A percentile compares a stretch with the other conserved stretches of the same genome.
Evolutionary conservation across 2,113 vertebrate species (phyloP).

Genomic region (Camelus bactrianus): DNA sequence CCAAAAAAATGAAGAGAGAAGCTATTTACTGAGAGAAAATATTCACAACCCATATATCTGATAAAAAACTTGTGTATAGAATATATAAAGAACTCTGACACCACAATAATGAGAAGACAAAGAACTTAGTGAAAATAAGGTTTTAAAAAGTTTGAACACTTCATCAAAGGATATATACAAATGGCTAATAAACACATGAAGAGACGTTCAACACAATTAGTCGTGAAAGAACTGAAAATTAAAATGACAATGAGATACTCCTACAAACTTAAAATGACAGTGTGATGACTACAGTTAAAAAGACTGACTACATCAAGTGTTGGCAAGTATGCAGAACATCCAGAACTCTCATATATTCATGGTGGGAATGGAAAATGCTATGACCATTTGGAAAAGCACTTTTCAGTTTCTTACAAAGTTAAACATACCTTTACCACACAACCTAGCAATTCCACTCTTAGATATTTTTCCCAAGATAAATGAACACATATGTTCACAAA

Average conservation of each 20-base stretch:
- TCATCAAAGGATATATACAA: neutral
- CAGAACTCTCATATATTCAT: neutral
- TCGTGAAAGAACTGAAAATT: neutral
- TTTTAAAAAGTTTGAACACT: neutral
- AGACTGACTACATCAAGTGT: neutral
- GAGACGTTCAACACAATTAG: neutral
- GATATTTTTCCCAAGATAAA: constrained; percentile 3
- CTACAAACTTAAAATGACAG: neutral
- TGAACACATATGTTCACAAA: neutral
- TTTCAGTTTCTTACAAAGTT: neutral
- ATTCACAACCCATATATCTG: neutral
- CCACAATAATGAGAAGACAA: neutral
- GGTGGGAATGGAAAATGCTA: neutral
- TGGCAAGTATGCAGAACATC: neutral
- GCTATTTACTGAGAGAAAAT: neutral
- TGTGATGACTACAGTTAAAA: neutral
- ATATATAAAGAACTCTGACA: neutral
- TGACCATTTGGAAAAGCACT: neutral
- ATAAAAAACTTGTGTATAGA: neutral
- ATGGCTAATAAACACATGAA: neutral
- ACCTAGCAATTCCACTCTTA: neutral
- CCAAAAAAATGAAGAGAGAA: neutral
- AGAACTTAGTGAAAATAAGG: neutral
- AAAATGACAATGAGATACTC: neutral
- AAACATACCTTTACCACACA: neutral